These are phyloP conservation scores for Ceratina japonica DNA, from an alignment of 1,140 invertebrate genomes.

Conservation along the genomic window DNA sequence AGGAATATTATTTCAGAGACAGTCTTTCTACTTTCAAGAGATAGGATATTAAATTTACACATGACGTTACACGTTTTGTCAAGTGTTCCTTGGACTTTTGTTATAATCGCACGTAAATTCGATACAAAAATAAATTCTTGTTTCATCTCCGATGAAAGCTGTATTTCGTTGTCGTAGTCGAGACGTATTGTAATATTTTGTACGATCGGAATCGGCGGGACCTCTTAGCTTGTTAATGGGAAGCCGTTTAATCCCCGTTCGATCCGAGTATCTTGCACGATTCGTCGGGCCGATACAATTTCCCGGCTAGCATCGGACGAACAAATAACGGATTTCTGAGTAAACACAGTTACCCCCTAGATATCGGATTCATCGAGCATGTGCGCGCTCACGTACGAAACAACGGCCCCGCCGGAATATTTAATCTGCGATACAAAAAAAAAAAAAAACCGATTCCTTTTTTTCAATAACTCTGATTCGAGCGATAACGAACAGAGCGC, in stretches of 20 bases:
- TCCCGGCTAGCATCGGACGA: neutral
- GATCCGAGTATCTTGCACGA: neutral
- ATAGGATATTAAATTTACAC: too few species aligned
- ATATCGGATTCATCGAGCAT: neutral
- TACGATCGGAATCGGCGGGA: neutral
- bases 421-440: conserved; percentile 17
- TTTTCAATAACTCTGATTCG: neutral
- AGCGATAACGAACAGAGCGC: neutral
- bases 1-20: too few species aligned
- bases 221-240: neutral
- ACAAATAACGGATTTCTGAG: neutral
- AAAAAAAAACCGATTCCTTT: neutral
- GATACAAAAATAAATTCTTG: too few species aligned
- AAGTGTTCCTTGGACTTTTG: too few species aligned
- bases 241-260: neutral
- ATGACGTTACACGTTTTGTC: too few species aligned
- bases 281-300: neutral
- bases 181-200: too few species aligned
- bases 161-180: too few species aligned
- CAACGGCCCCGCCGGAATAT: neutral
- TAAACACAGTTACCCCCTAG: neutral
- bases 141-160: too few species aligned
- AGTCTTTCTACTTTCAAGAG: too few species aligned
- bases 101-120: too few species aligned
- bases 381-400: neutral